These are phyloP conservation scores for Proterorhinus semilunaris DNA, from an alignment of 2,113 vertebrate genomes.

Conservation along the genomic window DNA sequence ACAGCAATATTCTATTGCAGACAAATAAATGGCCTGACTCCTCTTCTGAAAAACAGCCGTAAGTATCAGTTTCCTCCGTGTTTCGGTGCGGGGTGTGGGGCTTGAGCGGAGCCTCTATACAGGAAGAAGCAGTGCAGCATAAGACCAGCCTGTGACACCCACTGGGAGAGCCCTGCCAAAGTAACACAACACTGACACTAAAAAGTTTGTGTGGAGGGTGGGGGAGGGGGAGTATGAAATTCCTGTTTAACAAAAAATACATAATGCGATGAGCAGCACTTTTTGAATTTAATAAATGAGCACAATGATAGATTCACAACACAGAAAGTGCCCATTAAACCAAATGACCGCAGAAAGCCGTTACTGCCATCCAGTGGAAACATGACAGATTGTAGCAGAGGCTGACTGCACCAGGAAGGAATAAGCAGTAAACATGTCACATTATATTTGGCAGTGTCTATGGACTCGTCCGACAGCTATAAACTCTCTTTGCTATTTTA, in stretches of 20 bases:
- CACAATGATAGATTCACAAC: not conserved
- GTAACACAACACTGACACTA: slow-evolving; percentile 48
- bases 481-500: too few relatives aligned
- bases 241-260: not conserved
- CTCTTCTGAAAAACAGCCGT: slow-evolving; percentile 6
- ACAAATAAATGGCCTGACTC: slow-evolving; percentile 12
- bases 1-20: slow-evolving; percentile 19
- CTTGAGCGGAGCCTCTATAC: slow-evolving; percentile 49
- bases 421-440: too few relatives aligned
- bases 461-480: too few relatives aligned
- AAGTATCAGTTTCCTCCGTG: slow-evolving; percentile 10
- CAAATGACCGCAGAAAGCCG: not conserved
- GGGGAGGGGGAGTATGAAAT: not conserved
- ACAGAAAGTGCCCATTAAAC: not conserved
- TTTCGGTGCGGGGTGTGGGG: slow-evolving; percentile 17
- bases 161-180: slow-evolving; percentile 45
- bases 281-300: not conserved
- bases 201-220: slow-evolving; percentile 26
- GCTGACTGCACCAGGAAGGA: not conserved
- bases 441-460: too few relatives aligned
- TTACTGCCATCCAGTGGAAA: slow-evolving; percentile 34
- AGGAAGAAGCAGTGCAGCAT: slow-evolving; percentile 68
- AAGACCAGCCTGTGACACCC: slow-evolving; percentile 56
- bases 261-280: not conserved
- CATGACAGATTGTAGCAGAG: not conserved